Evolutionary conservation across 1,140 invertebrate species (phyloP), one percentile per base, ranked within the genome.

Genomic region (Drosophila lowei): DNA sequence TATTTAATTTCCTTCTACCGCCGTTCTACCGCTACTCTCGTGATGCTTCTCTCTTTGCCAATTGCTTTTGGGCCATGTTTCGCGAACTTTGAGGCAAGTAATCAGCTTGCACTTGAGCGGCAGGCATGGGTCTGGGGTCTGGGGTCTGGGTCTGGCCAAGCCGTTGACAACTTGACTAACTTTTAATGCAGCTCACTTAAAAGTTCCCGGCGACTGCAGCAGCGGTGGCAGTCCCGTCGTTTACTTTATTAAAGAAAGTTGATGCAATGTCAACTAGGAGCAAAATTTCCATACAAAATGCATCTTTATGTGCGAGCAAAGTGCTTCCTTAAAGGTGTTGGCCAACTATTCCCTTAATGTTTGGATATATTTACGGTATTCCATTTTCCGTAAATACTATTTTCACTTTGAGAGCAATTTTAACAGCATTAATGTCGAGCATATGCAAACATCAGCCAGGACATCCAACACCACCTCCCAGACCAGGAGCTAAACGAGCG

Each of bases 121-220:
- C 28, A 62, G 41, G 50, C 58, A 64, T 28, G 8, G 21, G 16
- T 30, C 47, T 13, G 42, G 42, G 41, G 11, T 11, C 8, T 9
- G 4, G 13, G 15, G 5, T 43, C 11, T 15, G n/a, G 15, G 49
- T 46, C 59, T 60, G 70, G 56, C 57, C 70, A 72, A 71, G 43
- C 78, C 70, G 81, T 75, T 88, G 83, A 88, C 78, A 86, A 86
- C 58, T 86, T 88, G 66, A 61, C 74, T 88, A 86, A 88, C 83
- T 86, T 86, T 86, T 86, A 86, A 86, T 86, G 81, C 83, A 65
- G 59, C 70, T 86, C 70, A 78, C 83, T 81, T 88, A 86, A 86
- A 86, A 86, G 77, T 86, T 86, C 58, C 21, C 53, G 43, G 50
- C 50, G 66, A 52, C 54, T 62, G 66, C 23, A 63, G 58, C 34